Evolutionary conservation across 2,113 vertebrate species (phyloP).

Genomic region (Psettodes erumei): DNA sequence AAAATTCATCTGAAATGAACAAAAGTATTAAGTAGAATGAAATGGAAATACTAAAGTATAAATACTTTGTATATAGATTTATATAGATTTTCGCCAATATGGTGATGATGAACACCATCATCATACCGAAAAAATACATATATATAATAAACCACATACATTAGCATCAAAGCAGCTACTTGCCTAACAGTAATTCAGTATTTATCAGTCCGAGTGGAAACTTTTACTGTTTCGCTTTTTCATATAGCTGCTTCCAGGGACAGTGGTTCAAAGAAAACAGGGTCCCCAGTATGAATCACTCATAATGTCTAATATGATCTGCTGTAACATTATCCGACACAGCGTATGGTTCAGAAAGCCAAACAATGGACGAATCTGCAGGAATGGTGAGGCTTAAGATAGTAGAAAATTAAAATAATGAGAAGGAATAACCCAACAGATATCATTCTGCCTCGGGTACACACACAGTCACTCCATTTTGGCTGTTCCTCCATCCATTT

Average conservation of each 20-base stretch:
- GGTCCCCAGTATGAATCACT: conserved; percentile 2
- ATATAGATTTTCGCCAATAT: no score
- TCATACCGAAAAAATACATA: background rate
- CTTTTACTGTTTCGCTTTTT: background rate
- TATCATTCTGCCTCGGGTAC: background rate
- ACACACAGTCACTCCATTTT: conserved; percentile 7
- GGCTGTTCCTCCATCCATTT: conserved; percentile 24
- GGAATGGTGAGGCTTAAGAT: background rate
- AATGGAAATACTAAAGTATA: no score
- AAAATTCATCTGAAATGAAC: no score
- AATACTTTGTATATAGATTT: no score
- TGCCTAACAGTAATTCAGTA: background rate
- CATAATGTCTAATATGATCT: background rate
- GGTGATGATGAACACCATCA: no score
- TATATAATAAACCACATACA: background rate
- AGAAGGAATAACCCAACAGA: background rate
- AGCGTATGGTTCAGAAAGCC: background rate
- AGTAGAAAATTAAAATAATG: background rate
- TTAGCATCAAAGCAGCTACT: background rate
- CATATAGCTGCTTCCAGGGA: background rate
- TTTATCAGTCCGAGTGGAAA: conserved; percentile 5
- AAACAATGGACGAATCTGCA: conserved; percentile 7
- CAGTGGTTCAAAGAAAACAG: background rate
- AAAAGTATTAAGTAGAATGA: no score
- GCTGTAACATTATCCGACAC: background rate